Evolutionary conservation across 2,888 invertebrate genomes (phyloP).

Genomic region (Drosophila kuntzei): DNA sequence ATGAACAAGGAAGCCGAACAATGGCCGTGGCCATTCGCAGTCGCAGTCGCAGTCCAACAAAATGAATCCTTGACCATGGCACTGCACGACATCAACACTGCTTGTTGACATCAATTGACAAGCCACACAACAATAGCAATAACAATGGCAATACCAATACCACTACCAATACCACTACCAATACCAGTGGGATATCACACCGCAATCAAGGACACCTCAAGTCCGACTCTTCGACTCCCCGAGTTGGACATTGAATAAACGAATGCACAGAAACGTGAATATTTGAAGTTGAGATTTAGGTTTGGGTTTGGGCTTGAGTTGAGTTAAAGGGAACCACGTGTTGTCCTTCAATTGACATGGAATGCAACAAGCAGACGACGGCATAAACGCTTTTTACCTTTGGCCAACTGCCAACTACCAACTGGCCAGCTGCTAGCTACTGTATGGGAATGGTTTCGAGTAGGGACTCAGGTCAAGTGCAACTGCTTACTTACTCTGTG

Average conservation of each 20-base stretch:
- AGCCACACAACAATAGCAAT: conserved; percentile 30
- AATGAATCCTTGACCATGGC: conserved; percentile 69
- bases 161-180: not conserved
- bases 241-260: conserved; percentile 16
- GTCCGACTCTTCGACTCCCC: conserved; percentile 15
- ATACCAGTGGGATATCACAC: conserved; percentile 15
- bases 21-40: conserved; percentile 4
- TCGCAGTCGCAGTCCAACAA: conserved; percentile 15
- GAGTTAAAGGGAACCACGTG: conserved; percentile 44
- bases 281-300: conserved; percentile 8
- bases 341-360: conserved; percentile 63
- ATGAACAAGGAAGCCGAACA: conserved; percentile 14
- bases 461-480: conserved; percentile 28
- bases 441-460: conserved; percentile 18
- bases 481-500: conserved; percentile 34
- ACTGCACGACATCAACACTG: conserved; percentile 31
- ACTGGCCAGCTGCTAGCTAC: conserved; percentile 36
- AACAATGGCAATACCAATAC: conserved; percentile 7
- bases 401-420: conserved; percentile 50
- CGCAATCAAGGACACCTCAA: conserved; percentile 38
- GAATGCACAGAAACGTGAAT: conserved; percentile 34
- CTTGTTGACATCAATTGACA: conserved; percentile 73
- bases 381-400: conserved; percentile 27
- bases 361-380: conserved; percentile 65
- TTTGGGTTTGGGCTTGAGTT: conserved; percentile 1